phyloP scores from a whole-genome alignment of 2,888 invertebrate genomes.

The Tubulanus polymorphus region DNA sequence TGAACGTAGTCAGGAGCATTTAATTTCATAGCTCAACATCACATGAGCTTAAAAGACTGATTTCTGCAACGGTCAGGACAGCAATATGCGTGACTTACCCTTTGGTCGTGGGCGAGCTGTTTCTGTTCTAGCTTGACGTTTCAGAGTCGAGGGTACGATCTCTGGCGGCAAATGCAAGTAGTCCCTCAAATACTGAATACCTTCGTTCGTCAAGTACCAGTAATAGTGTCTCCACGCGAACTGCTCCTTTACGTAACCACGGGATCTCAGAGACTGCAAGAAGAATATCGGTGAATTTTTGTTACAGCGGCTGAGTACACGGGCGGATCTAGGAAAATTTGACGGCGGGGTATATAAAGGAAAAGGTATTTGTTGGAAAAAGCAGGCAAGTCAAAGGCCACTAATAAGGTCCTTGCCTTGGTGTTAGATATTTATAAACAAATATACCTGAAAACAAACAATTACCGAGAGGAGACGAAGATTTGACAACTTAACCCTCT shows the following conservation, averaged over 20 bases:
- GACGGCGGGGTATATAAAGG: no score
- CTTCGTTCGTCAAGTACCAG: constrained; percentile 98
- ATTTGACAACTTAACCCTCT: no score
- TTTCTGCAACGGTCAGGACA: no score
- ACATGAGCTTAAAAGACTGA: background rate
- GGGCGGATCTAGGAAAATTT: no score
- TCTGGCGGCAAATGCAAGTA: constrained; percentile 96
- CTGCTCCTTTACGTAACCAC: constrained; percentile 97
- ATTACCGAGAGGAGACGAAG: no score
- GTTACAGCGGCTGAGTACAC: no score
- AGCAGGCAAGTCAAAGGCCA: no score
- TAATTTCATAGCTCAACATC: background rate
- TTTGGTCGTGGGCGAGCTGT: constrained; percentile 57
- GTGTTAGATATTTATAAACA: no score
- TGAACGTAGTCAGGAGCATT: no score
- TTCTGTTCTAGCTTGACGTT: constrained; percentile 82
- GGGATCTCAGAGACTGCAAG: constrained; percentile 81
- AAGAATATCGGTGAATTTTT: constrained; percentile 2
- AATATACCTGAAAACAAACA: no score
- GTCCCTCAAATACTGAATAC: constrained; percentile 87
- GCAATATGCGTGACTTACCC: constrained; percentile 25
- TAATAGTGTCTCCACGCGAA: constrained; percentile 99
- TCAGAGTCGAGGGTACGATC: constrained; percentile 96
- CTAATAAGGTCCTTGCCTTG: no score
- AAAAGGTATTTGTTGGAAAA: no score